phyloP scores from a whole-genome alignment of 2,797 vertebrate species.

The Phataginus tricuspis region DNA sequence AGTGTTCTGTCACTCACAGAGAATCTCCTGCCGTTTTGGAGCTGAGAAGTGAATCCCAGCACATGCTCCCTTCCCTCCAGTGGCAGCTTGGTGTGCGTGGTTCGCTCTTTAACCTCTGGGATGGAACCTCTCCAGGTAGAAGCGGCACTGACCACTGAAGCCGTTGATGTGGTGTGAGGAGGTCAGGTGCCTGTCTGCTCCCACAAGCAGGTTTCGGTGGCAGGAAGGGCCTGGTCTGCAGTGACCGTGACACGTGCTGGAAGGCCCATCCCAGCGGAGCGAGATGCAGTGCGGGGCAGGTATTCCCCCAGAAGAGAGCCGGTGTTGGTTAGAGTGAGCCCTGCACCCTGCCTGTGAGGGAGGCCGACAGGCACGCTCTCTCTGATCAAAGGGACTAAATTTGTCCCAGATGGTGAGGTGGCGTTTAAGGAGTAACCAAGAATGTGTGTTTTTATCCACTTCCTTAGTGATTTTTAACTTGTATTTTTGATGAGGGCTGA shows the following conservation, averaged over 20 bases:
- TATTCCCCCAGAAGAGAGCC: not conserved
- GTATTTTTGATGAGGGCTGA: not conserved
- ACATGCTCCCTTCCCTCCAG: not conserved
- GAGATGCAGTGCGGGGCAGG: not conserved
- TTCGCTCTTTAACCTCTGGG: not conserved
- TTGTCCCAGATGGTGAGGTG: not conserved
- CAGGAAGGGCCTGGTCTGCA: not conserved
- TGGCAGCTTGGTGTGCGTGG: not conserved
- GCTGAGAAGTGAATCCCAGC: not conserved
- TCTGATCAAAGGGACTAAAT: not conserved
- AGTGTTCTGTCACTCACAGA: constrained; percentile 6
- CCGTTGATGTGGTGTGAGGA: no score
- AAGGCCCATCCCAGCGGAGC: not conserved
- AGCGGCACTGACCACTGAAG: no score
- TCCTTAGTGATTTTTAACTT: not conserved
- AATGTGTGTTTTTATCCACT: not conserved
- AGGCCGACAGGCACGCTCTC: not conserved
- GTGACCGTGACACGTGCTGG: not conserved
- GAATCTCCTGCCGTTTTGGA: not conserved
- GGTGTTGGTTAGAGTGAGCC: not conserved
- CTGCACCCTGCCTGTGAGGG: not conserved
- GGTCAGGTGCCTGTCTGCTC: not conserved
- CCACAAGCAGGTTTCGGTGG: not conserved
- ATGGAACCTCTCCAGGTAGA: not conserved
- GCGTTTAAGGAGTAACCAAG: not conserved